phyloP scores from a whole-genome alignment of 2,888 invertebrate genomes.

The Cyclophora albipunctata region DNA sequence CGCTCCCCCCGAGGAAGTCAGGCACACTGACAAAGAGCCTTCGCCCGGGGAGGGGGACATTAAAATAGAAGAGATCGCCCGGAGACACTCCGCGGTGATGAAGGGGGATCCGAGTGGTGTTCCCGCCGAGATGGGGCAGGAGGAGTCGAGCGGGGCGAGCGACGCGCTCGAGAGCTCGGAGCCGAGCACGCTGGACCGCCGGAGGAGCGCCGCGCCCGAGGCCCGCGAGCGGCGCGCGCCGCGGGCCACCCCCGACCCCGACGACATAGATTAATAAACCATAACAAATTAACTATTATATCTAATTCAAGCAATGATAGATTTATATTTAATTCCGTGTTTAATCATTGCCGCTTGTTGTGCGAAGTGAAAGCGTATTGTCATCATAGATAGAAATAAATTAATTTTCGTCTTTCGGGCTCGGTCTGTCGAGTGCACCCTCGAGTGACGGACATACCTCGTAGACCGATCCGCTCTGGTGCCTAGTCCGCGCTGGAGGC shows the following conservation, averaged over 20 bases:
- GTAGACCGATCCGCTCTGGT: too few species aligned
- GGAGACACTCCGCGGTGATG: conserved; percentile 34
- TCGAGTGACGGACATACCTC: too few species aligned
- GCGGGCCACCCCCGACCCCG: conserved; percentile 51
- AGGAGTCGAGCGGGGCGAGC: conserved; percentile 27
- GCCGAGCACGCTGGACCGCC: conserved; percentile 51
- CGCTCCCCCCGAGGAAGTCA: conserved; percentile 15
- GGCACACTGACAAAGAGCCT: conserved; percentile 32
- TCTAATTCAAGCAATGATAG: conserved; percentile 13
- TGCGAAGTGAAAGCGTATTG: conserved; percentile 5
- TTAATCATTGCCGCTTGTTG: conserved; percentile 5
- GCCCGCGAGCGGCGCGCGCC: conserved; percentile 26
- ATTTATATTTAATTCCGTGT: conserved; percentile 10
- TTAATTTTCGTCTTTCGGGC: conserved; percentile 31
- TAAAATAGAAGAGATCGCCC: conserved; percentile 55
- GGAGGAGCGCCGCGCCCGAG: conserved; percentile 21
- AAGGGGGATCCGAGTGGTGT: conserved; percentile 30
- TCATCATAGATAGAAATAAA: conserved; percentile 30
- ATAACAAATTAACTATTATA: conserved; percentile 26
- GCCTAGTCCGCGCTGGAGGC: too few species aligned
- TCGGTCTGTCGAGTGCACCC: too few species aligned
- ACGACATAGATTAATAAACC: conserved; percentile 52
- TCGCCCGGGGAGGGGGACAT: conserved; percentile 32
- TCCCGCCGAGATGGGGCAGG: conserved; percentile 24
- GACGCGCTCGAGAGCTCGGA: conserved; percentile 20